Percentiles rank a stretch among this genome's conserved stretches.
These are phyloP conservation scores for Drosophila insularis DNA, from an alignment of 1,140 invertebrate genomes.

Conservation along the genomic window DNA sequence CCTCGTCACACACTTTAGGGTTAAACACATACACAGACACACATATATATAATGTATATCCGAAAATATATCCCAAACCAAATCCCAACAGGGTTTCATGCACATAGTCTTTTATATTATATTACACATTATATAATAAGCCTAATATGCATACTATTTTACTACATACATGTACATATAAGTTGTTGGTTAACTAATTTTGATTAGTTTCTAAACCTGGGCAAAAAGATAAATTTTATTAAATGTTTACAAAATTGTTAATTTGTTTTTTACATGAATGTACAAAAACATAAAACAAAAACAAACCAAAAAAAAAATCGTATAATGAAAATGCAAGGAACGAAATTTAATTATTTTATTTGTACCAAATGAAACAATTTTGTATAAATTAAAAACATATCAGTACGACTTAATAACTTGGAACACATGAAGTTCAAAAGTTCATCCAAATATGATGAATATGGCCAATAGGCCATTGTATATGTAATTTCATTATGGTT, in stretches of 20 bases:
- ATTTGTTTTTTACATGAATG: too few relatives aligned
- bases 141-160: neutral
- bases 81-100: conserved; percentile 1
- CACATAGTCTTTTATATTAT: neutral
- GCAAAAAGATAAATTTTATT: neutral
- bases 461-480: neutral
- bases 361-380: too few relatives aligned
- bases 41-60: neutral
- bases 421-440: too few relatives aligned
- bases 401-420: too few relatives aligned
- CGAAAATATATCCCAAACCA: neutral
- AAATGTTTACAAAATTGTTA: too few relatives aligned
- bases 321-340: neutral
- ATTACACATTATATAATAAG: neutral
- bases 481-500: neutral
- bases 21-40: neutral
- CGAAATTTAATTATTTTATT: too few relatives aligned
- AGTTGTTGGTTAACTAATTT: conserved; percentile 6
- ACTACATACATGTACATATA: neutral
- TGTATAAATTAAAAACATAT: too few relatives aligned
- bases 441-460: neutral
- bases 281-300: neutral
- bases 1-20: conserved; percentile 19
- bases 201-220: neutral
- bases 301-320: neutral